phyloP scores from a whole-genome alignment of 2,113 vertebrate genomes.

The rat (Rattus norvegicus) region GRCr8 NC_086019.1:147146501-147147000 shows the following conservation, averaged over 20 bases:
- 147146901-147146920: neutral
- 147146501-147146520: neutral
- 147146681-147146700: constrained; percentile 70
- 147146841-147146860: constrained; percentile 9
- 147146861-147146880: constrained; percentile 10
- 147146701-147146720: constrained; percentile 65
- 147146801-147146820: constrained; percentile 14
- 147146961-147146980: neutral
- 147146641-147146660: neutral
- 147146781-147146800: constrained; percentile 39
- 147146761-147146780: constrained; percentile 42
- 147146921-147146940: constrained; percentile 32
- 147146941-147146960: constrained; percentile 1
- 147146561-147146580: neutral
- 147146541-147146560: too few species aligned
- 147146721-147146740: constrained; percentile 57
- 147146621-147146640: neutral
- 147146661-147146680: neutral
- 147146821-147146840: constrained; percentile 31
- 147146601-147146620: neutral
- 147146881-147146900: constrained; percentile 6
- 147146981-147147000: neutral
- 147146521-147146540: neutral
- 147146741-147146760: constrained; percentile 51
- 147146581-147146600: neutral